Base-by-base conservation (phyloP, 2,888 invertebrate genomes). In the Empis stercorea region DNA sequence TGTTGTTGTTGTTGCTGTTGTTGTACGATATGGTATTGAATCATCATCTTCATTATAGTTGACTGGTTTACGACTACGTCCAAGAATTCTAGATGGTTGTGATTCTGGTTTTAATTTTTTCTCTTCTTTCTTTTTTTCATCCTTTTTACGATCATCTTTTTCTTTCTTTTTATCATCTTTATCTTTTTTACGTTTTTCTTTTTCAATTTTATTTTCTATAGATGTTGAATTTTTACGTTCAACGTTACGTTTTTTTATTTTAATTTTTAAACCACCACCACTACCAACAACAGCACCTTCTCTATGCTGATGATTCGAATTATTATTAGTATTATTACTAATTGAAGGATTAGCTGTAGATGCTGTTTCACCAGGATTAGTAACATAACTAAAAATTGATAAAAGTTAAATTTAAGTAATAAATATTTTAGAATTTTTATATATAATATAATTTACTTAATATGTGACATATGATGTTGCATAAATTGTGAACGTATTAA, bases 31-130 rank as follows among this genome's bases (percentile, higher is more conserved):
- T 23, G 40, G 40, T 23, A 40, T 40, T 20, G 40, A n/a, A 40
- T 66, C 68, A 36, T 68, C 66, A 37, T 78, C 78, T 61, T 79
- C 79, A 52, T 78, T 76, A 68, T 79, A 79, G 62, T 79, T 79
- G 36, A 79, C 76, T 17, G 76, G 73, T 64, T 78, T 79, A 53
- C 79, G 73, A 56, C 76, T 76, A 11, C 79, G 60, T 4, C 65
- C 63, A 49, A 64, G 56, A 1, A 67, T 54, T 6, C 68, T 57
- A 1, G 68, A 66, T 0, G 67, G 67, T 16, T 62, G 60, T 45
- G 64, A 62, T 52, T 64, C 66, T 6, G 64, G 65, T 46, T 64
- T 65, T 1, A 65, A 54, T 55, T 63, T 64, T 51, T 64, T 65
- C 46, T 64, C 62, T 56, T 62, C 63, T 48, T 64, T 65, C 47